Base-by-base conservation (phyloP, 2,113 vertebrate species). In the Anoura caudifer region DNA sequence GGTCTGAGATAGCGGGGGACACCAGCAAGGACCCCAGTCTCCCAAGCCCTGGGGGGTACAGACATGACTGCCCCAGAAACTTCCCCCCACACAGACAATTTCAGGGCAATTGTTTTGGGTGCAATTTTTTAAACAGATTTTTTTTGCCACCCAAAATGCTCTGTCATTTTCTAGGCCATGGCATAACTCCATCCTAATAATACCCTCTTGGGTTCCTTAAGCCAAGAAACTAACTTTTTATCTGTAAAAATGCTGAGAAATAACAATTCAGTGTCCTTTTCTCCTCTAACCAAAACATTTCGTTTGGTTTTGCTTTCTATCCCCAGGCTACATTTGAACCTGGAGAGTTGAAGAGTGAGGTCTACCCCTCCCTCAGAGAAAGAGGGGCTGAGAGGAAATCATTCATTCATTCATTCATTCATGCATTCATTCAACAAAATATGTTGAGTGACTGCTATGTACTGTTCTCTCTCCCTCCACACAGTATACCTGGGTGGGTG, bases 221-320 rank as follows among this genome's bases (percentile, higher is more conserved):
- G 56, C 77, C 79, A 65, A 56, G 70, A 50, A 83, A 93, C 54
- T 65, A 83, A 96, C 31, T 89, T 70, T 84, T 84, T 41, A 63
- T 41, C 65, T 88, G 26, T 85, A 80, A 88, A 89, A 87, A 24
- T 70, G 50, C 36, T 95, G 73, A 92, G 80, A 87, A 94, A 56
- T 65, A 90, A 76, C 33, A 72, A 69, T 82, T 86, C 47, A n/a
- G 24, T 28, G 38, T 85, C 75, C 24, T 81, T 90, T 52, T 81
- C 33, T 41, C 26, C 45, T 38, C 52, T 54, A 59, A 61, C 24
- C 80, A 81, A 50, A 69, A 81, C 36, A 5, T 59, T 77, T 33
- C n/a, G 28, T 65, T 56, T 75, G 28, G 59, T 47, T 94, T 87
- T 65, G 33, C 75, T 84, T 94, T 80, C 85, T 81, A 26, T 69